A percentile compares a stretch with the other conserved stretches of the same genome.
Evolutionary conservation across 2,113 vertebrate species (phyloP).

Genomic region (Diphyllodes magnificus): DNA sequence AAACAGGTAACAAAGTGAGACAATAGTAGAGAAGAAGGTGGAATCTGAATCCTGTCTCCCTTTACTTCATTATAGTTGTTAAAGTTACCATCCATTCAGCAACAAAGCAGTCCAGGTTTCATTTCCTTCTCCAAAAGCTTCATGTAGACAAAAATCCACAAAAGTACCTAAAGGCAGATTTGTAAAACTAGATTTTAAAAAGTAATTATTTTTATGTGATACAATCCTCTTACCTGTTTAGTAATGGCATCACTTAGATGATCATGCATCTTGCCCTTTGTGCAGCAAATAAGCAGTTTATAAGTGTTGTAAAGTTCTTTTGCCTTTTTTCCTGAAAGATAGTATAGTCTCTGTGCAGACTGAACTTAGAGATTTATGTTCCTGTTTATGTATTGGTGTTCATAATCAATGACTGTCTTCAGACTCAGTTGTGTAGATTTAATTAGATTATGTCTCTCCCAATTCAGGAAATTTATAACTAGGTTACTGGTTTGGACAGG

Average conservation of each 20-base stretch:
- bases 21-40: neutral
- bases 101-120: neutral
- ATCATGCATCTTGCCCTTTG: neutral
- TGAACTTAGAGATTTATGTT: neutral
- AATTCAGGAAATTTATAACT: neutral
- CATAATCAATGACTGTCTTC: constrained; percentile 34
- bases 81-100: neutral
- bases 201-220: neutral
- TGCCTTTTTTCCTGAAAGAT: neutral
- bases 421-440: constrained; percentile 12
- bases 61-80: neutral
- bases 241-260: neutral
- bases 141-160: neutral
- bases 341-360: neutral
- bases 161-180: neutral
- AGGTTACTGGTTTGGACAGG: neutral
- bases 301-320: neutral
- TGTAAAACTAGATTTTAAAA: neutral
- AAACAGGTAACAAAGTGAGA: neutral
- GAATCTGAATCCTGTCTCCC: neutral
- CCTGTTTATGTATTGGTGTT: neutral
- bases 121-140: neutral
- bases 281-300: neutral
- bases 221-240: neutral
- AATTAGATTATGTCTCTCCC: constrained; percentile 39